Evolutionary conservation across 2,113 vertebrate genomes (phyloP), one percentile per base, ranked within the genome.

Genomic region (Climacteris rufus): DNA sequence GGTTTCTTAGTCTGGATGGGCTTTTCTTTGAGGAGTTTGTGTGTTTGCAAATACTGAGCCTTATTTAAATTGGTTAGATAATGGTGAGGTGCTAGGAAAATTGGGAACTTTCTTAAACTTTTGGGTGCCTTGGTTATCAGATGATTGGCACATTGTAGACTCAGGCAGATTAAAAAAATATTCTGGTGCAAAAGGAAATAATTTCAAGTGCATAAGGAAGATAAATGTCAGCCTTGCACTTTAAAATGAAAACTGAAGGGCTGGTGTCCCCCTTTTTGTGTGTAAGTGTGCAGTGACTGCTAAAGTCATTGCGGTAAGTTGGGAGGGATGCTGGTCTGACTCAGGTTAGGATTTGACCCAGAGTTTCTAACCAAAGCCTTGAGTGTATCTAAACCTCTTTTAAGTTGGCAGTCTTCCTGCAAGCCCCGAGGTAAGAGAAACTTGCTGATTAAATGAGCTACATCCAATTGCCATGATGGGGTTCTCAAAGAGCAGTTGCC

Each of bases 231-330:
- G n/a, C 18, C 19, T 75, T 68, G 15, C 3, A 27, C 17, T 94
- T 93, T 4, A 54, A 87, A 89, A 61, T 5, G 31, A 63, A 89
- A 79, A 30, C 8, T 7, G 20, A 64, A 82, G 14, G 31, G 10
- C 40, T 61, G 16, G 3, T 31, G 9, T 87, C 11, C 83, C 35
- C 11, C 19, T 50, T 66, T 24, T 49, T 1, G 0, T 33, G 22
- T 1, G 5, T 76, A 53, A 49, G 16, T 13, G 64, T 86, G 35
- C 31, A 49, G 47, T 59, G 54, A 35, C 12, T 72, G 1, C 15
- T 50, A 1, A 61, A 93, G 33, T 66, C 0, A 0, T 27, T 4
- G 1, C 2, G 3, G 37, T 50, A 37, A 37, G 10, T 39, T 2
- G 2, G 42, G 66, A 59, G 52, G 53, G 37, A 76, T 23, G 15